Base-by-base conservation (phyloP, 2,113 vertebrate species). In the Syrmaticus mikado region DNA sequence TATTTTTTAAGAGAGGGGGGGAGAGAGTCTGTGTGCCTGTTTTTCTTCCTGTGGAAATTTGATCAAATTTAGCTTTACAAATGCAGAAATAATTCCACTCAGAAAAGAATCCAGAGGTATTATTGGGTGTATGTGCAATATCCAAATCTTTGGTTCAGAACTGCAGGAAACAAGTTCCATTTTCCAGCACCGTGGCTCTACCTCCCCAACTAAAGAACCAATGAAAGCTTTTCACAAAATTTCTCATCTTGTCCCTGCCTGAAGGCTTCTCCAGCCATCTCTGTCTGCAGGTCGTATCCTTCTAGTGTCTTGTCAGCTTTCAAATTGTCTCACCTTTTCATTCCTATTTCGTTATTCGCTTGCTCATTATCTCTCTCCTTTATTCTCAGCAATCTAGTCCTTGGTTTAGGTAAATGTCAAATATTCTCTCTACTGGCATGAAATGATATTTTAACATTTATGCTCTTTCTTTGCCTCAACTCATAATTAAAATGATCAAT, bases 391-490 rank as follows among this genome's bases (percentile, higher is more conserved):
- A 92, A 91, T 87, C 94, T 74, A 96, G 89, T 67, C 82, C 46
- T 90, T 82, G 81, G 68, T 95, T 82, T 93, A 93, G 76, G 81
- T 87, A 96, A 96, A 96, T 96, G 96, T 94, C 96, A 96, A 25
- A 89, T 92, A 91, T 94, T 87, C 72, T 93, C 60, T 94, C 78
- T 70, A 58, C 67, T 87, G 87, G 64, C 82, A 85, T 80, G 55
- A 91, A 95, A 92, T 91, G 87, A 74, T 96, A 92, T 94, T 96
- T 95, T 94, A 96, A 94, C 92, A 89, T 92, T 94, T 95, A 73
- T 86, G 64, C 34, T 92, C 45, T 82, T 93, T 45, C 82, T 94
- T 93, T 80, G 40, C 72, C 64, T 91, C 72, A 64, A 46, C 64
- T 82, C 78, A 82, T 94, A 95, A 96, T 93, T 94, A 93, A 90